Conservation (phyloP, 2,888 invertebrate genomes). For the Drosophila histrio region DNA sequence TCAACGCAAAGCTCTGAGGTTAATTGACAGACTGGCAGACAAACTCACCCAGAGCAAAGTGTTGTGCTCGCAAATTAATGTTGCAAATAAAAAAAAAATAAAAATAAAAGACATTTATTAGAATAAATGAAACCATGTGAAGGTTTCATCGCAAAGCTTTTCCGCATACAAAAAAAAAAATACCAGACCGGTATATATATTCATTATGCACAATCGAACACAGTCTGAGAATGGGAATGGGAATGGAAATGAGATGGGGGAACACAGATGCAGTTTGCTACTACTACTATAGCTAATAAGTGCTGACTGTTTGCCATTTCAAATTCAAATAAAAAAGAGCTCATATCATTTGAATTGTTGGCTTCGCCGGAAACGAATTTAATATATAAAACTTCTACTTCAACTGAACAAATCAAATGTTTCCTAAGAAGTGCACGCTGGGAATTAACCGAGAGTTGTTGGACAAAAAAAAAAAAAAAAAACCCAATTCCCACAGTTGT, state of each 20-base stretch:
- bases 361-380: slow-evolving; percentile 66
- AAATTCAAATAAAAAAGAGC: too few relatives aligned
- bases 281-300: slow-evolving; percentile 8
- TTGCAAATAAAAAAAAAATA: slow-evolving; percentile 61
- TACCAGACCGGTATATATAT: slow-evolving; percentile 9
- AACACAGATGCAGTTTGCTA: slow-evolving; percentile 7
- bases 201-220: slow-evolving; percentile 19
- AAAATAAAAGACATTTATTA: slow-evolving; percentile 75
- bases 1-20: slow-evolving; percentile 79
- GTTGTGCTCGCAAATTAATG: slow-evolving; percentile 62
- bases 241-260: slow-evolving; percentile 3
- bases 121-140: slow-evolving; percentile 71
- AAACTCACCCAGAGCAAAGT: slow-evolving; percentile 52
- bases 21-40: slow-evolving; percentile 77
- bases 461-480: too few relatives aligned
- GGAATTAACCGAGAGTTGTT: slow-evolving; percentile 52
- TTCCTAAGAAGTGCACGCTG: slow-evolving; percentile 7
- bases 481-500: slow-evolving; percentile 66
- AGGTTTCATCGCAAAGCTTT: slow-evolving; percentile 69
- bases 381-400: too few relatives aligned
- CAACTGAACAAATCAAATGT: slow-evolving; percentile 1
- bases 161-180: slow-evolving; percentile 68
- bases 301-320: slow-evolving; percentile 22
- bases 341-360: slow-evolving; percentile 11
- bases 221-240: neutral